A percentile compares a stretch with the other conserved stretches of the same genome.
These are phyloP conservation scores for Anastrepha ludens DNA, from an alignment of 1,140 invertebrate species.

Conservation along the genomic window DNA sequence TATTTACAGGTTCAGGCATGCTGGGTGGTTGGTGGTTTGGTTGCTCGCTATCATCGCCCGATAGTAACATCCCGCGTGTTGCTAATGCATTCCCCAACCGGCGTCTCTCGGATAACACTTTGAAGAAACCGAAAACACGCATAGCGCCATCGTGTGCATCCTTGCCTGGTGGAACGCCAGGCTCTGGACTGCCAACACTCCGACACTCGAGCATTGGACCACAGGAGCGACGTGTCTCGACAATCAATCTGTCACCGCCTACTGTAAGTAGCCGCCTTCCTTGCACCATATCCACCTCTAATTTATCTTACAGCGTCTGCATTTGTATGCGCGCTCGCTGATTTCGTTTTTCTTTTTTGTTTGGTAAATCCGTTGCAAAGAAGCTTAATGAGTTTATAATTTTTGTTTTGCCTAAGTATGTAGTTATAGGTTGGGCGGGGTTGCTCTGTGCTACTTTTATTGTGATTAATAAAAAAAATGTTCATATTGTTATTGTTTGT, in stretches of 20 bases:
- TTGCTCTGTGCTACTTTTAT: background rate
- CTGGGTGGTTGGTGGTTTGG: constrained; percentile 85
- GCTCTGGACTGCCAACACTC: constrained; percentile 85
- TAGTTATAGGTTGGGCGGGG: background rate
- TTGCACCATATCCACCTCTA: constrained; percentile 1
- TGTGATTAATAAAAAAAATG: no score
- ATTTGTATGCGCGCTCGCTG: constrained; percentile 17
- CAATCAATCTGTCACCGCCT: constrained; percentile 89
- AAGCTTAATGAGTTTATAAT: background rate
- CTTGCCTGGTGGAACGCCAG: constrained; percentile 88
- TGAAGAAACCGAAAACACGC: constrained; percentile 91
- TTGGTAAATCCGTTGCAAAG: background rate
- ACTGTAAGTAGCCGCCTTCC: constrained; percentile 79
- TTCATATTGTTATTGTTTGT: background rate
- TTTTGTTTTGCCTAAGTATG: background rate
- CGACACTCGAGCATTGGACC: constrained; percentile 92
- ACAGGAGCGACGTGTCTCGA: constrained; percentile 88
- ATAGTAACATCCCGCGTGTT: constrained; percentile 90
- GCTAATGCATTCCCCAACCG: constrained; percentile 86
- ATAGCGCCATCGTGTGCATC: constrained; percentile 90
- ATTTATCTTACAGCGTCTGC: constrained; percentile 4
- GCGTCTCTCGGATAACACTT: constrained; percentile 91
- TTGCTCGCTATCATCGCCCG: constrained; percentile 84
- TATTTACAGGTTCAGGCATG: constrained; percentile 77
- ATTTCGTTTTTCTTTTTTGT: background rate